Conservation (phyloP, 2,888 invertebrate species). For the Caenorhabditis zanzibari region DNA sequence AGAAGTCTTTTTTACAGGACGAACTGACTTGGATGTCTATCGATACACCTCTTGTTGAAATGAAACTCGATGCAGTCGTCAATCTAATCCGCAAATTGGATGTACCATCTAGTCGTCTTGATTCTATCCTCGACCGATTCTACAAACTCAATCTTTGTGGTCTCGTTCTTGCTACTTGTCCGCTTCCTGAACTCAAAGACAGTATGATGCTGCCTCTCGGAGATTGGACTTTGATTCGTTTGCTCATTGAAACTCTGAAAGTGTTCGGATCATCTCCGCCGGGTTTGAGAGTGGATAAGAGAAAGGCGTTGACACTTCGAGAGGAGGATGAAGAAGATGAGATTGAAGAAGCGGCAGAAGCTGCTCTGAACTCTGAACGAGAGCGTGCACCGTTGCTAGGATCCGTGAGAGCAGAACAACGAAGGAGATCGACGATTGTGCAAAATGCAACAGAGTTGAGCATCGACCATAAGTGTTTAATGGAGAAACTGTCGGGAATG, state of each 20-base stretch:
- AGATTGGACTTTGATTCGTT: slow-evolving; percentile 82
- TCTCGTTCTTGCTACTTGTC: slow-evolving; percentile 84
- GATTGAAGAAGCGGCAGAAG: slow-evolving; percentile 62
- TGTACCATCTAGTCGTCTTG: slow-evolving; percentile 71
- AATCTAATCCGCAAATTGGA: slow-evolving; percentile 73
- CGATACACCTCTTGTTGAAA: slow-evolving; percentile 74
- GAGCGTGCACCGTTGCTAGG: slow-evolving; percentile 61
- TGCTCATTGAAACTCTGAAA: slow-evolving; percentile 81
- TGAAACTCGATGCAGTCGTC: slow-evolving; percentile 75
- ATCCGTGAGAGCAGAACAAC: slow-evolving; percentile 64
- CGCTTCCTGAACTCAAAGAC: slow-evolving; percentile 84
- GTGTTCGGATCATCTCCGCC: slow-evolving; percentile 73
- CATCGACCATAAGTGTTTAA: slow-evolving; percentile 75
- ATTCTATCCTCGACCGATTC: slow-evolving; percentile 66
- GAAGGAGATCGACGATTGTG: slow-evolving; percentile 62
- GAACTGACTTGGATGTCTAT: slow-evolving; percentile 74
- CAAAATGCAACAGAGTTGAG: slow-evolving; percentile 69
- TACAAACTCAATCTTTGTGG: slow-evolving; percentile 80
- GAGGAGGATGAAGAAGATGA: slow-evolving; percentile 72
- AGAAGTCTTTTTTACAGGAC: slow-evolving; percentile 65
- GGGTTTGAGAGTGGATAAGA: slow-evolving; percentile 66
- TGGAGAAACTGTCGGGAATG: slow-evolving; percentile 76
- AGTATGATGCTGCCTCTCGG: slow-evolving; percentile 78
- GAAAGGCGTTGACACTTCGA: slow-evolving; percentile 65
- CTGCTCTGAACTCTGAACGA: slow-evolving; percentile 45